Evolutionary conservation across 1,140 invertebrate genomes (phyloP).

Genomic region (Cyclargus thomasi): DNA sequence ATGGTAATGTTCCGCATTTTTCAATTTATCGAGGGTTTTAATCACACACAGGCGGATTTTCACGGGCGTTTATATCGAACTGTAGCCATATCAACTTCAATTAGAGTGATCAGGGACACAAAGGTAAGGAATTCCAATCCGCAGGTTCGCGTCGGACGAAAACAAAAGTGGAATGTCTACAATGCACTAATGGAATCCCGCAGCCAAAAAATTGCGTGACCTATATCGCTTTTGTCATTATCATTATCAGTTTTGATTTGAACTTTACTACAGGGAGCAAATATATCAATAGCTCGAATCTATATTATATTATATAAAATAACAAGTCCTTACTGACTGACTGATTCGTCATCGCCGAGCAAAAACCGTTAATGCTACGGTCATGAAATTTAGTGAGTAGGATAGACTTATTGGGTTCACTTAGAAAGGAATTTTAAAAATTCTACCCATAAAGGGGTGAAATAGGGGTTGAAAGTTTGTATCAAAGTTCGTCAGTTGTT

Average conservation of each 20-base stretch:
- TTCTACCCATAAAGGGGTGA: too few species aligned
- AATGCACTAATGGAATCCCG: not conserved
- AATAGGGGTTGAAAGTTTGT: too few species aligned
- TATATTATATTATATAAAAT: too few species aligned
- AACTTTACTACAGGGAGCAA: too few species aligned
- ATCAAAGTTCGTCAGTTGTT: too few species aligned
- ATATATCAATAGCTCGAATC: too few species aligned
- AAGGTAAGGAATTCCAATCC: not conserved
- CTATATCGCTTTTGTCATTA: not conserved
- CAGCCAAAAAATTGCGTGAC: not conserved
- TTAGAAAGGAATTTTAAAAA: too few species aligned
- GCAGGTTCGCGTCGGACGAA: not conserved
- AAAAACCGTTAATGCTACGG: too few species aligned
- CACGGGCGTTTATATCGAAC: not conserved
- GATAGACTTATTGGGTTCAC: too few species aligned
- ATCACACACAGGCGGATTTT: not conserved
- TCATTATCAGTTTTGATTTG: not conserved
- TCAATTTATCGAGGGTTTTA: not conserved
- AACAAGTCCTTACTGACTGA: too few species aligned
- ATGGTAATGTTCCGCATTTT: not conserved
- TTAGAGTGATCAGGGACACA: not conserved
- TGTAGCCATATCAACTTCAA: not conserved
- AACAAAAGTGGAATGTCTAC: conserved; percentile 1
- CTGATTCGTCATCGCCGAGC: too few species aligned
- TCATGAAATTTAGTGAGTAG: too few species aligned